Percentiles rank a stretch among this genome's conserved stretches.
These are phyloP conservation scores for Melanogrammus aeglefinus DNA, from an alignment of 2,797 vertebrate genomes.

Conservation along the genomic window DNA sequence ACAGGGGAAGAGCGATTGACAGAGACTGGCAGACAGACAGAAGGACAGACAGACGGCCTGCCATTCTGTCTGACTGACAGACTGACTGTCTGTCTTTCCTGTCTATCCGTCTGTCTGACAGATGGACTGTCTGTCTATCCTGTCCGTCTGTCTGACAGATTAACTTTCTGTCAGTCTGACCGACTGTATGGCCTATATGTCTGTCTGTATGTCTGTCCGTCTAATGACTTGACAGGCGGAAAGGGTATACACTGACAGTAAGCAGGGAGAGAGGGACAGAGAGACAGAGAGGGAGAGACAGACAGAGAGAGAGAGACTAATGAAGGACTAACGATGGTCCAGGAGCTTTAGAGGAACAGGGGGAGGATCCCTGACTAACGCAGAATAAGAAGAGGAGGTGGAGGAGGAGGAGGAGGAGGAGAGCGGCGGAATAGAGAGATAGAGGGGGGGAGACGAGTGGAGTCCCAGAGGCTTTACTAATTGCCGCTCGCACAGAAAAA, in stretches of 20 bases:
- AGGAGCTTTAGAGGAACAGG: not conserved
- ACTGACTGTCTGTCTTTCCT: too few species aligned
- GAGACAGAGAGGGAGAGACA: conserved; percentile 10
- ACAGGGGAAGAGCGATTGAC: too few species aligned
- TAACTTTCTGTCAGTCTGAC: conserved; percentile 14
- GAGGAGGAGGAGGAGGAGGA: conserved; percentile 23
- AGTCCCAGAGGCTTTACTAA: conserved; percentile 65
- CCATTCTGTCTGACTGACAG: too few species aligned
- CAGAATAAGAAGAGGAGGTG: conserved; percentile 10
- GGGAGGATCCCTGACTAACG: too few species aligned
- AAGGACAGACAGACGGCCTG: too few species aligned
- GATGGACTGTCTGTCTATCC: too few species aligned
- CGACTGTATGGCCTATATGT: conserved; percentile 22
- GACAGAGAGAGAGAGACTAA: not conserved
- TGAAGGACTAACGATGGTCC: conserved; percentile 7
- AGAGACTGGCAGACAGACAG: not conserved
- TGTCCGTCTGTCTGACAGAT: not conserved
- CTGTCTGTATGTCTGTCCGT: too few species aligned
- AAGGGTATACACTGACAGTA: too few species aligned
- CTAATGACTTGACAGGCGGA: not conserved
- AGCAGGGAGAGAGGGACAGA: conserved; percentile 15
- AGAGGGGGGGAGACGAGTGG: conserved; percentile 39
- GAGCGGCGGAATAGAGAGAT: conserved; percentile 25
- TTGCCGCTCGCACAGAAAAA: conserved; percentile 71
- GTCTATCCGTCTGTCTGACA: too few species aligned